These are phyloP conservation scores for Cataglyphis albicans DNA, from an alignment of 2,888 invertebrate species.

Conservation along the genomic window DNA sequence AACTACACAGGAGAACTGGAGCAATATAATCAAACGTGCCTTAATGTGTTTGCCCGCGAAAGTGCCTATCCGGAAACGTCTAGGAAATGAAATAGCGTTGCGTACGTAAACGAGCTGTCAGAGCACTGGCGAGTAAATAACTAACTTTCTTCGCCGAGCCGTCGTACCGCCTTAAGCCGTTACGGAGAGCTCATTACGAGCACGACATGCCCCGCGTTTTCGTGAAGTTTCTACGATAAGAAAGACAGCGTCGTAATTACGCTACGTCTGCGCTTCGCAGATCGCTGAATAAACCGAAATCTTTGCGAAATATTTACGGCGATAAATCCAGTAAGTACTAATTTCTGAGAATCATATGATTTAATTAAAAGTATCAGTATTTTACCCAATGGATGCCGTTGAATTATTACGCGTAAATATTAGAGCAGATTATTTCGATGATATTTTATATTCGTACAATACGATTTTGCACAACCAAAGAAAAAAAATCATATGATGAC, in stretches of 20 bases:
- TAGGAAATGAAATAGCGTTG: slow-evolving; percentile 78
- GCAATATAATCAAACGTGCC: slow-evolving; percentile 56
- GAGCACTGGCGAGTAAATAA: slow-evolving; percentile 76
- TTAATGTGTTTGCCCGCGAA: slow-evolving; percentile 77
- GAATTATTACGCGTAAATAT: not conserved
- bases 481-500: slow-evolving; percentile 30
- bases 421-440: not conserved
- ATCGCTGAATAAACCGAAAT: slow-evolving; percentile 69
- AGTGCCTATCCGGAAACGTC: slow-evolving; percentile 70
- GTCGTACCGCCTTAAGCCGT: slow-evolving; percentile 71
- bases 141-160: slow-evolving; percentile 77
- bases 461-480: not conserved
- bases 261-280: slow-evolving; percentile 59
- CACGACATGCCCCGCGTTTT: slow-evolving; percentile 55
- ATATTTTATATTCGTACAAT: slow-evolving; percentile 10
- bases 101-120: slow-evolving; percentile 78
- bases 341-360: slow-evolving; percentile 22
- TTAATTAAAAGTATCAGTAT: slow-evolving; percentile 3
- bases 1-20: slow-evolving; percentile 37
- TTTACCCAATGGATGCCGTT: not conserved
- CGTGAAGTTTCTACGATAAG: slow-evolving; percentile 56
- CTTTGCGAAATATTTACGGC: slow-evolving; percentile 59
- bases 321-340: slow-evolving; percentile 23
- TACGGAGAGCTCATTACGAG: slow-evolving; percentile 71
- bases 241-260: slow-evolving; percentile 71